Evolutionary conservation across 2,797 vertebrate genomes (phyloP).

Genomic region (Euthynnus affinis): DNA sequence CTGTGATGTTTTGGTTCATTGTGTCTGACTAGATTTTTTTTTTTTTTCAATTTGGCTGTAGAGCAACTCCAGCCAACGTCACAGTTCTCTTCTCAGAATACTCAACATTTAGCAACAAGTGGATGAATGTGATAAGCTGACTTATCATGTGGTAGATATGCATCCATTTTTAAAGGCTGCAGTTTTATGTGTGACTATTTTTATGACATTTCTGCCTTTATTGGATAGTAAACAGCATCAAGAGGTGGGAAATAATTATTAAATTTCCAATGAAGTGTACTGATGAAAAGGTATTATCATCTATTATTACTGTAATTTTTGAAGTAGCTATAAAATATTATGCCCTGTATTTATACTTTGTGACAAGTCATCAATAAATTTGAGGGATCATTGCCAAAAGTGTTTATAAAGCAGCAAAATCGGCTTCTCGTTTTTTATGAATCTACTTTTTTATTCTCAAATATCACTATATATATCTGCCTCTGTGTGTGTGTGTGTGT

Average conservation of each 20-base stretch:
- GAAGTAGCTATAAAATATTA: not conserved
- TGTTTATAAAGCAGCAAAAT: not conserved
- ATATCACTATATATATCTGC: not conserved
- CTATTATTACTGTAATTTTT: not conserved
- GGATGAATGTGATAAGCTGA: not conserved
- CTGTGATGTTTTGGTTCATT: constrained; percentile 58
- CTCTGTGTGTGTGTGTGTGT: no score
- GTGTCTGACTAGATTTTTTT: constrained; percentile 39
- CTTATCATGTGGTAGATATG: not conserved
- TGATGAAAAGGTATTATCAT: not conserved
- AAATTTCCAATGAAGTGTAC: not conserved
- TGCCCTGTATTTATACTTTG: no score
- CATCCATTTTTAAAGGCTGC: not conserved
- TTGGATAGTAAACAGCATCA: not conserved
- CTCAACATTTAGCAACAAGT: constrained; percentile 16
- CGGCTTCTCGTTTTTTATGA: not conserved
- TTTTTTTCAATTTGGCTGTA: not conserved
- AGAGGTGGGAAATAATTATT: not conserved
- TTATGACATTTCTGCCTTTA: no score
- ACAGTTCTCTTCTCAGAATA: not conserved
- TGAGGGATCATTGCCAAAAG: not conserved
- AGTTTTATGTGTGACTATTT: constrained; percentile 2
- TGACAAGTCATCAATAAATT: not conserved
- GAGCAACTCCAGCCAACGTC: constrained; percentile 8
- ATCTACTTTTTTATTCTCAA: not conserved